phyloP scores from a whole-genome alignment of 1,140 invertebrate genomes.

The Drosophila tristis region DNA sequence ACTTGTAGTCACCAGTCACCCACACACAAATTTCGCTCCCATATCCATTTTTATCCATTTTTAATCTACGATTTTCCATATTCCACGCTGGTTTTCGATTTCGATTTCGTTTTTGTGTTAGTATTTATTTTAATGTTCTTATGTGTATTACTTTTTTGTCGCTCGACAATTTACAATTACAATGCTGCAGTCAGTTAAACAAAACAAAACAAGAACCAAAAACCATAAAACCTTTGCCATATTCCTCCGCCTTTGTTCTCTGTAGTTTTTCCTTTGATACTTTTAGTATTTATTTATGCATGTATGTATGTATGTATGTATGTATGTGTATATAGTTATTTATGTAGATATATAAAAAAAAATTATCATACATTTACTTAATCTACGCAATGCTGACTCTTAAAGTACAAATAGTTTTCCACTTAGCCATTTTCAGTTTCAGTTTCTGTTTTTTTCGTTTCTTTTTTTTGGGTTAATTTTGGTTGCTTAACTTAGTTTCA shows the following conservation, averaged over 20 bases:
- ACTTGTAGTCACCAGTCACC: too few relatives aligned
- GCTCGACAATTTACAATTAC: constrained; percentile 51
- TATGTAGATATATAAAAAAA: constrained; percentile 29
- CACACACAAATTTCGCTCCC: constrained; percentile 4
- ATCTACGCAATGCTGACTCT: constrained; percentile 45
- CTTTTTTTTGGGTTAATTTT: constrained; percentile 5
- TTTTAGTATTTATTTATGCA: constrained; percentile 37
- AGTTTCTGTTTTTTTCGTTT: neutral
- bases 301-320: too few relatives aligned
- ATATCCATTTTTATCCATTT: constrained; percentile 34
- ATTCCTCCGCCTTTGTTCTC: constrained; percentile 6
- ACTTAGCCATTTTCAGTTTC: neutral
- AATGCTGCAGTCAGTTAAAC: constrained; percentile 29
- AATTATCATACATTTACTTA: constrained; percentile 44
- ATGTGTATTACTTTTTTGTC: constrained; percentile 37
- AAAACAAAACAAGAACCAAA: constrained; percentile 1
- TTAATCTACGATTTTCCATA: constrained; percentile 20
- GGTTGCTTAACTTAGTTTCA: constrained; percentile 4
- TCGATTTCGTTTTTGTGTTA: neutral
- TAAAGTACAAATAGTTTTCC: constrained; percentile 29
- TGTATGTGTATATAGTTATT: constrained; percentile 1
- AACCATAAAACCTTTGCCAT: neutral
- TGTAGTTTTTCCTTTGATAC: constrained; percentile 32
- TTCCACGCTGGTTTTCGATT: neutral
- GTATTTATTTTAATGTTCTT: constrained; percentile 36